Evolutionary conservation across 2,797 vertebrate genomes (phyloP).

Genomic region (Toxotes lorentzi): DNA sequence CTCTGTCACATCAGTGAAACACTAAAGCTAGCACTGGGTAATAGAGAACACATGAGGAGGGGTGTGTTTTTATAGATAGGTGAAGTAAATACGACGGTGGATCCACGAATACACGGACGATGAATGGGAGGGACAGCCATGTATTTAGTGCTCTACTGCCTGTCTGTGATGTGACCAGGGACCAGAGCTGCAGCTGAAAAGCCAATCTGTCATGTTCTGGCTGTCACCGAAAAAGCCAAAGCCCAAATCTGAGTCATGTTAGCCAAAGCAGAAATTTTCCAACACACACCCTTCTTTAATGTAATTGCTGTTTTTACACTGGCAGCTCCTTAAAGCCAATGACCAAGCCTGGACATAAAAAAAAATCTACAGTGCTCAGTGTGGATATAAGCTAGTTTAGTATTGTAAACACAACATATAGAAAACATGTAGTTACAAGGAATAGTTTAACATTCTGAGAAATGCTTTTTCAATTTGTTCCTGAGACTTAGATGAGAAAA

Average conservation of each 20-base stretch:
- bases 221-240: slow-evolving; percentile 16
- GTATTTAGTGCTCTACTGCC: slow-evolving; percentile 20
- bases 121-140: slow-evolving; percentile 27
- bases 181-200: slow-evolving; percentile 16
- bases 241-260: slow-evolving; percentile 53
- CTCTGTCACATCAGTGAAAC: slow-evolving; percentile 66
- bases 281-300: slow-evolving; percentile 25
- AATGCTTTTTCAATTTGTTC: neutral
- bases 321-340: neutral
- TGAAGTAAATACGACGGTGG: slow-evolving; percentile 50
- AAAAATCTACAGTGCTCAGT: neutral
- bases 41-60: slow-evolving; percentile 69
- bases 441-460: neutral
- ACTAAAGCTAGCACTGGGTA: slow-evolving; percentile 53
- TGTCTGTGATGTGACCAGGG: slow-evolving; percentile 26
- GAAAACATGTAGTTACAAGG: neutral
- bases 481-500: neutral
- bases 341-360: neutral
- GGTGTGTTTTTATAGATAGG: slow-evolving; percentile 52
- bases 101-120: slow-evolving; percentile 33
- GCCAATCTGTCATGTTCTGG: slow-evolving; percentile 30
- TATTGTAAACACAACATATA: neutral
- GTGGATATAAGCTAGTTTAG: neutral
- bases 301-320: slow-evolving; percentile 25
- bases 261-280: slow-evolving; percentile 38